phyloP scores from a whole-genome alignment of 2,797 vertebrate species.

The Chiloscyllium punctatum region DNA sequence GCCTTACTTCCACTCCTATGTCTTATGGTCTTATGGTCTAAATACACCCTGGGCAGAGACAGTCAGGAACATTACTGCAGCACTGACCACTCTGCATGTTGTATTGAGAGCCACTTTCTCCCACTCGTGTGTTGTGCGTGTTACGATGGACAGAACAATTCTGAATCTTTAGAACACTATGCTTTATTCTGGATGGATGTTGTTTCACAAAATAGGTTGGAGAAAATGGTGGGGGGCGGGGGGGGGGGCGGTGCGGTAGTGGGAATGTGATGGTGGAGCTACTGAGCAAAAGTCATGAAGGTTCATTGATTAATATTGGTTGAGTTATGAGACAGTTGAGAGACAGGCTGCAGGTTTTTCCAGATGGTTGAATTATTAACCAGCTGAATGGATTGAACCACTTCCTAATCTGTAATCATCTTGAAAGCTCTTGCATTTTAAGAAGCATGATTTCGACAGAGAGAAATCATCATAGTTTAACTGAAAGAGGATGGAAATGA shows the following conservation, averaged over 20 bases:
- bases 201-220: neutral
- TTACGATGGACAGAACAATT: neutral
- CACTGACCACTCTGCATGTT: neutral
- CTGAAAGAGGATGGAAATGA: neutral
- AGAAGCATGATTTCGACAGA: neutral
- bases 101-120: neutral
- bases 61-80: neutral
- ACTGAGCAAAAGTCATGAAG: neutral
- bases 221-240: neutral
- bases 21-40: too few species aligned
- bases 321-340: constrained; percentile 3
- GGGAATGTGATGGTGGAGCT: neutral
- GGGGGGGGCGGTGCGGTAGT: too few species aligned
- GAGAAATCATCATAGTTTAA: neutral
- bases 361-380: neutral
- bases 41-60: neutral
- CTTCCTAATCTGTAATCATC: neutral
- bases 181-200: neutral
- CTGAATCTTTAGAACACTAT: neutral
- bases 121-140: neutral
- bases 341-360: neutral
- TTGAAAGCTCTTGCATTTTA: neutral
- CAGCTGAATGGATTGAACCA: neutral
- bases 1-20: too few species aligned
- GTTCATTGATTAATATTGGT: neutral